Evolutionary conservation across 2,113 vertebrate species (phyloP).

Genomic region (Plestiodon gilberti): DNA sequence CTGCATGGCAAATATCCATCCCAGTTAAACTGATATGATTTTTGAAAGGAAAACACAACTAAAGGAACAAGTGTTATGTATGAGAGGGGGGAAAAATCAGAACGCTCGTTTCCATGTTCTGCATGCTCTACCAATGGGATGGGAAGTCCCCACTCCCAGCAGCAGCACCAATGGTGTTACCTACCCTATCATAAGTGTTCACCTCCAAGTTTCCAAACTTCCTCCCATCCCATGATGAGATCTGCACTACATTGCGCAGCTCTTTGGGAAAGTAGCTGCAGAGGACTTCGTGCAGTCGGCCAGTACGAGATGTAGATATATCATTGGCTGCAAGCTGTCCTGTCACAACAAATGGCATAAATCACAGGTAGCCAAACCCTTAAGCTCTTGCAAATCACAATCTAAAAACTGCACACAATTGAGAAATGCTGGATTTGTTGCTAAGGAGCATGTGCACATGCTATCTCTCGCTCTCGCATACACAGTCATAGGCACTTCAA

Average conservation of each 20-base stretch:
- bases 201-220: conserved; percentile 82
- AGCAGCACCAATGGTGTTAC: conserved; percentile 13
- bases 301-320: conserved; percentile 80
- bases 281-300: conserved; percentile 81
- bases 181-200: conserved; percentile 87
- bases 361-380: neutral
- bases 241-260: conserved; percentile 71
- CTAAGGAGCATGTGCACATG: neutral
- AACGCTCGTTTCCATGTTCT: neutral
- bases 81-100: neutral
- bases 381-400: neutral
- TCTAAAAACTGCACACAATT: neutral
- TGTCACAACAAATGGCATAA: conserved; percentile 52
- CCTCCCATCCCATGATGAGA: conserved; percentile 87
- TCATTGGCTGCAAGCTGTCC: conserved; percentile 89
- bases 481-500: neutral
- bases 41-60: too few species aligned
- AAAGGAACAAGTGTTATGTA: too few species aligned
- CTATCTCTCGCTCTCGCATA: neutral
- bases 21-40: accelerated
- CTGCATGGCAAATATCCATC: conserved; percentile 64
- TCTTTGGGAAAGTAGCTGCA: conserved; percentile 83
- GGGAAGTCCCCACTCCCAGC: neutral
- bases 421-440: neutral
- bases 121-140: neutral